A percentile compares a stretch with the other conserved stretches of the same genome.
These are phyloP conservation scores for Agapetus fuscipes DNA, from an alignment of 2,888 invertebrate species.

Conservation along the genomic window DNA sequence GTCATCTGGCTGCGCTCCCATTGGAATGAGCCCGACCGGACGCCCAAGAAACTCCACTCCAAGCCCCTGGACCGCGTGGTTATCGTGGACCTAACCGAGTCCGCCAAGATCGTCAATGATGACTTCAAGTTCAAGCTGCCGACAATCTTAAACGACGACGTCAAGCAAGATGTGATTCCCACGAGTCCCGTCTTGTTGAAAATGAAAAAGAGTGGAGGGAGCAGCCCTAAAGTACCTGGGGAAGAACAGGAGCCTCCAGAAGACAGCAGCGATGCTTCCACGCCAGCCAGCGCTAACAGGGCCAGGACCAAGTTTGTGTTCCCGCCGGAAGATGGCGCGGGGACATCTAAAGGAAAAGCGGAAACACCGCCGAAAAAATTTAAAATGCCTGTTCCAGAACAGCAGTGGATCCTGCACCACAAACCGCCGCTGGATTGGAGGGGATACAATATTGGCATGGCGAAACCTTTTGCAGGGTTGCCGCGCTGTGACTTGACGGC, in stretches of 20 bases:
- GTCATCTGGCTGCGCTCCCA: constrained; percentile 21
- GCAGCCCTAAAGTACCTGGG: constrained; percentile 17
- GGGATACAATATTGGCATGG: constrained; percentile 32
- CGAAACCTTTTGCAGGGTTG: constrained; percentile 33
- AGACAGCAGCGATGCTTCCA: constrained; percentile 11
- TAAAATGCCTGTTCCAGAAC: constrained; percentile 30
- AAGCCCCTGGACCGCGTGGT: no score
- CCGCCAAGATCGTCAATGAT: constrained; percentile 3
- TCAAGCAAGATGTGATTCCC: constrained; percentile 8
- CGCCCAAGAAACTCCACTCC: no score
- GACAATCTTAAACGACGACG: constrained; percentile 11
- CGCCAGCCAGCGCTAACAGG: constrained; percentile 6
- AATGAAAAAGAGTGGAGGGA: constrained; percentile 19
- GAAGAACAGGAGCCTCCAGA: constrained; percentile 21
- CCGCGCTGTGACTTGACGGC: constrained; percentile 31
- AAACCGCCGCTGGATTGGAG: constrained; percentile 27
- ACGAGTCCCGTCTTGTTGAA: constrained; percentile 11
- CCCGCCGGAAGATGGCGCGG: constrained; percentile 10
- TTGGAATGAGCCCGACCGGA: not conserved
- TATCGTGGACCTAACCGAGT: not conserved
- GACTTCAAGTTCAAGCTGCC: constrained; percentile 18
- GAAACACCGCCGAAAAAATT: constrained; percentile 25
- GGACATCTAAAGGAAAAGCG: constrained; percentile 6
- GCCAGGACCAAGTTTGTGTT: constrained; percentile 13
- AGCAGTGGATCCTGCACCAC: constrained; percentile 35